Evolutionary conservation across 1,140 invertebrate genomes (phyloP).

Genomic region (Maniola jurtina): DNA sequence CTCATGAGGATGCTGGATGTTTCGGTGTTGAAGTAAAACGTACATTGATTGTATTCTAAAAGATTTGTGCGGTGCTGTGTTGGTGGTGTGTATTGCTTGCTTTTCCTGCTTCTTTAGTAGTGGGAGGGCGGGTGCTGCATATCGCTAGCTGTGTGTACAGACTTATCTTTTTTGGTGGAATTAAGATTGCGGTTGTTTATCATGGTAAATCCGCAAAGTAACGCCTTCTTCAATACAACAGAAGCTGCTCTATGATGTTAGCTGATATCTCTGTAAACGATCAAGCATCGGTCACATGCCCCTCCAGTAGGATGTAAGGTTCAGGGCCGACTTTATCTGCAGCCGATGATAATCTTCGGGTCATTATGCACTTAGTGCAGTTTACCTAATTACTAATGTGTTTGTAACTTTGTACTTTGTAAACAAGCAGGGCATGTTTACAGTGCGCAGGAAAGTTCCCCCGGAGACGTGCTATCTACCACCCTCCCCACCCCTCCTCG

Average conservation of each 20-base stretch:
- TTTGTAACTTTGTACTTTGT: slow-evolving; percentile 27
- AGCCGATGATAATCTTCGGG: slow-evolving; percentile 9
- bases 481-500: slow-evolving; percentile 8
- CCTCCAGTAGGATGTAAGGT: slow-evolving; percentile 15
- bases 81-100: too few species aligned
- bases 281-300: neutral
- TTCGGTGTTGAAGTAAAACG: too few species aligned
- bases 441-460: slow-evolving; percentile 39
- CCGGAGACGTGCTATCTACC: slow-evolving; percentile 21
- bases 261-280: neutral
- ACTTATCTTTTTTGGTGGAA: too few species aligned
- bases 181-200: too few species aligned
- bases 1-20: too few species aligned
- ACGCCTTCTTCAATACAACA: too few species aligned
- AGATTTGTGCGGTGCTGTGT: too few species aligned
- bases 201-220: too few species aligned
- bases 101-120: too few species aligned
- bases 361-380: slow-evolving; percentile 18
- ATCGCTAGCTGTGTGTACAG: too few species aligned
- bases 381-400: slow-evolving; percentile 36
- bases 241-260: neutral
- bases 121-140: too few species aligned
- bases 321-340: slow-evolving; percentile 19
- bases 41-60: too few species aligned
- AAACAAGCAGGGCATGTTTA: slow-evolving; percentile 36